These are phyloP conservation scores for Malacosoma neustria DNA, from an alignment of 2,888 invertebrate species.

Conservation along the genomic window DNA sequence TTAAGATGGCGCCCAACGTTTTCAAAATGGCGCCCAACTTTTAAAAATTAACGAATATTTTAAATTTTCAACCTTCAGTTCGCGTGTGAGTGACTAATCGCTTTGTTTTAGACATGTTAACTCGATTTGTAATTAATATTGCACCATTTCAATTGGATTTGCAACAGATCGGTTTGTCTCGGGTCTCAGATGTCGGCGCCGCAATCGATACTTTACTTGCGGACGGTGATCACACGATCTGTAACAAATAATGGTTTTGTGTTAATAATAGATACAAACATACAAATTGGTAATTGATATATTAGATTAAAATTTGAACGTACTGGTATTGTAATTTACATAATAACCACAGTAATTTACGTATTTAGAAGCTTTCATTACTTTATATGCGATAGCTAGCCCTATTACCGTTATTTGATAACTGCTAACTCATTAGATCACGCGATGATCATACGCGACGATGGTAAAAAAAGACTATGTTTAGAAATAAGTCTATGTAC, in stretches of 20 bases:
- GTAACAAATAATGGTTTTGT: conserved; percentile 50
- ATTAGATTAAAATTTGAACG: too few relatives aligned
- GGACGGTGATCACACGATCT: conserved; percentile 48
- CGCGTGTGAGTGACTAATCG: neutral
- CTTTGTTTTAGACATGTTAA: neutral
- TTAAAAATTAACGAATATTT: neutral
- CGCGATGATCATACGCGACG: too few relatives aligned
- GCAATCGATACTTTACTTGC: conserved; percentile 39
- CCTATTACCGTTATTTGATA: too few relatives aligned
- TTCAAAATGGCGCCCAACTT: neutral
- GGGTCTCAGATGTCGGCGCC: conserved; percentile 36
- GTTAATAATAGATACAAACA: conserved; percentile 38
- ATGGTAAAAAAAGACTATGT: too few relatives aligned
- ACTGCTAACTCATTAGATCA: too few relatives aligned
- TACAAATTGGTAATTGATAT: conserved; percentile 31
- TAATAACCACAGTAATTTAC: too few relatives aligned
- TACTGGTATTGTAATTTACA: neutral
- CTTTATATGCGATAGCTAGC: too few relatives aligned
- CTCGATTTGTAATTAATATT: conserved; percentile 16
- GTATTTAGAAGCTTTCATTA: too few relatives aligned
- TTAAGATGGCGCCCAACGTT: conserved; percentile 17
- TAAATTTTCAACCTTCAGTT: neutral
- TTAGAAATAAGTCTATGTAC: too few relatives aligned
- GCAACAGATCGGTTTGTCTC: conserved; percentile 17
- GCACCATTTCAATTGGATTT: conserved; percentile 26